Evolutionary conservation across 1,140 invertebrate species (phyloP), one percentile per base, ranked within the genome.

Genomic region (Drosophila navojoa): DNA sequence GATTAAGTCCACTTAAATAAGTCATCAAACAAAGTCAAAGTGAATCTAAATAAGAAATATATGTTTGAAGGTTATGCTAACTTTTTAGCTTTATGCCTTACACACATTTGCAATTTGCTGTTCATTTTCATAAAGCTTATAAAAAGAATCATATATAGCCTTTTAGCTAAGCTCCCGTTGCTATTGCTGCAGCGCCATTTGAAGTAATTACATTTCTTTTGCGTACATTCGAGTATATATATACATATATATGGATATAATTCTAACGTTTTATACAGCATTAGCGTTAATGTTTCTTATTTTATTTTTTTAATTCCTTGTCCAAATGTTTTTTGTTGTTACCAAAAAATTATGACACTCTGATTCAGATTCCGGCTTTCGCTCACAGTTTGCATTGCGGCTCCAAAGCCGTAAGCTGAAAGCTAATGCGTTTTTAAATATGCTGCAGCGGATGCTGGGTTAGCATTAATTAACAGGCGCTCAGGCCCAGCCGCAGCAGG

Each of bases 391-490:
- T 59, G 55, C 44, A 54, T 58, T 59, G 72, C 44, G 60, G 61
- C 66, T 66, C 38, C 53, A 68, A 79, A 70, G 59, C 58, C 44
- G 57, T 71, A 68, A 79, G 71, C 79, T 86, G 57, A 74, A 68
- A 79, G 71, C 79, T 86, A 86, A 86, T 86, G 82, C 82, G 82
- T 87, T 86, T 86, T 87, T 86, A 86, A 86, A 81, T 82, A 87
- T 87, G 78, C 82, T 82, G 82, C 81, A 87, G 75, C 82, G 76
- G 71, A 76, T 76, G 62, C 74, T 76, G 45, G 82, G 78, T 61
- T 68, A 62, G 75, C 79, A 87, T 86, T 87, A 86, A 86, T 86
- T 86, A 86, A 86, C 82, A 87, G 78, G 32, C 61, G 62, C 35
- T 40, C 49, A 47, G n/a, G 15, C 35, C 42, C 25, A 42, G 38